Base-by-base conservation (phyloP, 1,140 invertebrate species). In the Cotesia glomerata region DNA sequence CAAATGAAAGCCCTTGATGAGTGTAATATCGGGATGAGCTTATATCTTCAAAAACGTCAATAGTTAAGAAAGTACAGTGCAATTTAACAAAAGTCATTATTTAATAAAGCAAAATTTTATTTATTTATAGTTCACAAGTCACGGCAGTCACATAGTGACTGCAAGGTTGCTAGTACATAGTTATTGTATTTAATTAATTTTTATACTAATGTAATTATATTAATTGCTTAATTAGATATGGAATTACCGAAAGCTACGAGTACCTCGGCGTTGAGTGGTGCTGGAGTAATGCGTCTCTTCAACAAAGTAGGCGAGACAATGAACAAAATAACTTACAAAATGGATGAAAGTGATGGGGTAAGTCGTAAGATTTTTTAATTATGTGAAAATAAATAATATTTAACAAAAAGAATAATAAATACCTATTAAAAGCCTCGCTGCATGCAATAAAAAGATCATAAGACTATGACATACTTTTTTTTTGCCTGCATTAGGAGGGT, bases 321-420 rank as follows among this genome's bases (percentile, higher is more conserved):
- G 58, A 98, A 97, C 82, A 99, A 99, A 88, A 99, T 99, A 71
- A 97, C 98, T 3, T 98, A 97, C 86, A 97, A 97, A 88, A 99
- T 99, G 97, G 98, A 99, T 84, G 98, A 99, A 89, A 95, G 93
- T 79, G 98, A 99, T 90, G 93, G 95, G 74, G 97, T 98, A 88
- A 92, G 90, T 1, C 62, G 63, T 5, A 52, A 35, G 14, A 32
- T 66, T 14, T 67, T 63, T 74, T 82, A 54, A 63, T 72, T 74
- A 54, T 26, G 26, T 26, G 3, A 26, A 26, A 26, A 26, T 2
- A 26, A 26, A 26, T 26, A 69, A 36, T 61, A 72, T 56, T 62
- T 72, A 72, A 36, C 69, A 62, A 61, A 70, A 61, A 39, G 5
- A 8, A 39, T 8, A 39, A 39, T 39, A 39, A 39, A 39, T 9